These are phyloP conservation scores for Euleptes europaea DNA, from an alignment of 2,113 vertebrate species.

Conservation along the genomic window DNA sequence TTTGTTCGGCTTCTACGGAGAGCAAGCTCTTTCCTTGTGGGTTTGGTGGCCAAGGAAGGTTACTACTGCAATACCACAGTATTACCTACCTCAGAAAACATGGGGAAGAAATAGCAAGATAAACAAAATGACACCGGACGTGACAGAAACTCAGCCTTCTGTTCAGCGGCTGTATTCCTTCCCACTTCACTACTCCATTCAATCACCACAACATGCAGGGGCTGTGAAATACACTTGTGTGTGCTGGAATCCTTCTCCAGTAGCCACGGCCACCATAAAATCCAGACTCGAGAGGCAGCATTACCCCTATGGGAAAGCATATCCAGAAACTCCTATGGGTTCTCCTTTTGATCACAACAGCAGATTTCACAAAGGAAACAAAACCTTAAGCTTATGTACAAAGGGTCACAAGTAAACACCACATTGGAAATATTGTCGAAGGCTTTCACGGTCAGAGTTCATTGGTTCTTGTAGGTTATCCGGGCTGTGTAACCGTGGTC, in stretches of 20 bases:
- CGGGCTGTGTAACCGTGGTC: no score
- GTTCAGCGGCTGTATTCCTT: background rate
- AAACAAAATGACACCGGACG: background rate
- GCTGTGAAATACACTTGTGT: background rate
- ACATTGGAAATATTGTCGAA: no score
- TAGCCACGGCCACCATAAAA: background rate
- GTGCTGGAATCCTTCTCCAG: background rate
- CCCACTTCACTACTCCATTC: background rate
- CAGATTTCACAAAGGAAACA: background rate
- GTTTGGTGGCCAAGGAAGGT: background rate
- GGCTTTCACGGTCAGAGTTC: no score
- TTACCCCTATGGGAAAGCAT: no score
- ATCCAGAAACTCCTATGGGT: background rate
- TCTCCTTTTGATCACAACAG: background rate
- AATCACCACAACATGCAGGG: no score
- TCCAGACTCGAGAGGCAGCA: background rate
- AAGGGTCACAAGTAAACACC: background rate
- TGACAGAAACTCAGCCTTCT: background rate
- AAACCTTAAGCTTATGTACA: background rate
- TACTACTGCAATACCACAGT: background rate
- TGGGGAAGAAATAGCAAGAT: background rate
- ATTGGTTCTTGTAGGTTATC: no score
- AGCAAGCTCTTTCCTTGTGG: conserved; percentile 1
- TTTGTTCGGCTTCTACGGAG: conserved; percentile 5
- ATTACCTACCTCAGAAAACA: background rate